Evolutionary conservation across 1,140 invertebrate genomes (phyloP).

Genomic region (Galendromus occidentalis): DNA sequence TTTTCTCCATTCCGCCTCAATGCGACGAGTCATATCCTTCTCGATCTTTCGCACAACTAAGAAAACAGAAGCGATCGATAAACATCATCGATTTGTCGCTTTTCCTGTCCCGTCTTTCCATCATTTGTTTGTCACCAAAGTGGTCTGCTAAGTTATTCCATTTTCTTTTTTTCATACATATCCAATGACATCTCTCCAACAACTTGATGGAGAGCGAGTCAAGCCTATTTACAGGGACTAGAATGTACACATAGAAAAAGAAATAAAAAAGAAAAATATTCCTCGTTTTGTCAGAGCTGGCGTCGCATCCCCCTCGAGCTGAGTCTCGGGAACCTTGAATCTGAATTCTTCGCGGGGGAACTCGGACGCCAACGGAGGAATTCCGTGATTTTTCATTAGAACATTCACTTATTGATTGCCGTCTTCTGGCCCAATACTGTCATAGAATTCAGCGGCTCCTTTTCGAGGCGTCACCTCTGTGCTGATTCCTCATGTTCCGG

Average conservation of each 20-base stretch:
- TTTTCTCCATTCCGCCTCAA: too few relatives aligned
- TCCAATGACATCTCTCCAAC: too few relatives aligned
- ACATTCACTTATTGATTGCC: background rate
- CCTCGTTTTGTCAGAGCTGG: background rate
- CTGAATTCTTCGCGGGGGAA: background rate
- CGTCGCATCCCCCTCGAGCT: background rate
- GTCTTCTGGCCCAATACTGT: background rate
- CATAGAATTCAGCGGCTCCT: background rate
- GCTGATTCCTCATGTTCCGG: background rate
- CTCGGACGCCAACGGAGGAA: background rate
- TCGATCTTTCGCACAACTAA: too few relatives aligned
- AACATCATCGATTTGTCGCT: too few relatives aligned
- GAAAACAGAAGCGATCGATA: too few relatives aligned
- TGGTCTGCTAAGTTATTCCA: too few relatives aligned
- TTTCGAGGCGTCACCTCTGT: background rate
- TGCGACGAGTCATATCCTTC: too few relatives aligned
- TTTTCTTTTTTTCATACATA: too few relatives aligned
- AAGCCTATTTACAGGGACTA: conserved; percentile 9
- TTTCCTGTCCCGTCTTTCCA: too few relatives aligned
- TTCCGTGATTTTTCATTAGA: background rate
- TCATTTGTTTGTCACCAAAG: too few relatives aligned
- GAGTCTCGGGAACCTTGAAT: background rate
- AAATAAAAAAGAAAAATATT: conserved; percentile 6
- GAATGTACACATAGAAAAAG: background rate
- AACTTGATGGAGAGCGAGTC: too few relatives aligned